A percentile compares a stretch with the other conserved stretches of the same genome.
Evolutionary conservation across 1,140 invertebrate species (phyloP).

Genomic region (silkworm (Bombyx mori)): ASM3026992v2 NC_085110.1:5546501-5547000

Average conservation of each 20-base stretch:
- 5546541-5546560: too few relatives aligned
- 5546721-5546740: slow-evolving; percentile 74
- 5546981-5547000: too few relatives aligned
- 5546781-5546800: slow-evolving; percentile 68
- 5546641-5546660: slow-evolving; percentile 69
- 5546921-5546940: slow-evolving; percentile 20
- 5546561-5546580: too few relatives aligned
- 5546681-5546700: slow-evolving; percentile 69
- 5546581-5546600: slow-evolving; percentile 11
- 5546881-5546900: slow-evolving; percentile 22
- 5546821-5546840: slow-evolving; percentile 39
- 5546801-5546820: slow-evolving; percentile 62
- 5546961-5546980: too few relatives aligned
- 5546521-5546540: too few relatives aligned
- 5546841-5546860: slow-evolving; percentile 36
- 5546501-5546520: too few relatives aligned
- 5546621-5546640: slow-evolving; percentile 55
- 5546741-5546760: slow-evolving; percentile 74
- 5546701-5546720: slow-evolving; percentile 72
- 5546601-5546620: slow-evolving; percentile 43
- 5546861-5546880: slow-evolving; percentile 56
- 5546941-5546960: slow-evolving; percentile 5
- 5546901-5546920: slow-evolving; percentile 28
- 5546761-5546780: slow-evolving; percentile 71
- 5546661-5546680: slow-evolving; percentile 72